These are phyloP conservation scores for Aspidapion aeneum DNA, from an alignment of 2,888 invertebrate species.

Conservation along the genomic window DNA sequence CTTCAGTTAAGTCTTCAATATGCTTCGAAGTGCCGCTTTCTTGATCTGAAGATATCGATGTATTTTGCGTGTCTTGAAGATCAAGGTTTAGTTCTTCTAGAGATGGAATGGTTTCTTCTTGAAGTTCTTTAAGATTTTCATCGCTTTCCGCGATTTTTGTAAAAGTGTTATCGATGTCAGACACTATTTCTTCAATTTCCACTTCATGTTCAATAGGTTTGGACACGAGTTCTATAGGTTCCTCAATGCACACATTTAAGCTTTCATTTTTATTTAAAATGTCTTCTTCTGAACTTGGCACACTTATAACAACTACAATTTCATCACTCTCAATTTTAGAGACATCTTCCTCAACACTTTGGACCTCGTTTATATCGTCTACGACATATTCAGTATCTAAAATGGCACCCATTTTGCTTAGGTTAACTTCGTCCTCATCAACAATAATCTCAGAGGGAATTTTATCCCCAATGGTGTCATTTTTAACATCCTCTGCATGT, in stretches of 20 bases:
- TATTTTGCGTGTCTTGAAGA: conserved; percentile 3
- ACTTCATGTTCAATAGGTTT: too few relatives aligned
- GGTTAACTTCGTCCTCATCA: too few relatives aligned
- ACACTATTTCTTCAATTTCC: background rate
- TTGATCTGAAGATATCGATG: background rate
- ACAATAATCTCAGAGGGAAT: too few relatives aligned
- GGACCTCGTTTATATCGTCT: conserved; percentile 1
- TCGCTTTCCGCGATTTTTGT: background rate
- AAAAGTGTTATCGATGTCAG: background rate
- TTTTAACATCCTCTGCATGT: background rate
- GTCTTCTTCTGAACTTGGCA: background rate
- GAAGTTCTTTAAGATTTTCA: background rate
- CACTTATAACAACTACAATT: background rate
- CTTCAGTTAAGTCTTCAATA: background rate
- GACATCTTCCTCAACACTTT: conserved; percentile 1
- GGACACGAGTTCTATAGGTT: too few relatives aligned
- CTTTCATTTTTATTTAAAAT: background rate
- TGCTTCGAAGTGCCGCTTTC: background rate
- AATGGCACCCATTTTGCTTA: background rate
- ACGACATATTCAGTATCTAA: background rate
- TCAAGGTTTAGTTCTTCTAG: conserved; percentile 1
- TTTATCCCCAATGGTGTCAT: background rate
- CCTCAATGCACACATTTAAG: too few relatives aligned
- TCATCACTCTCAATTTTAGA: conserved; percentile 1
- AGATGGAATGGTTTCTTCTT: conserved; percentile 2